Base-by-base conservation (phyloP, 2,113 vertebrate genomes). In the Phyllopteryx taeniolatus region DNA sequence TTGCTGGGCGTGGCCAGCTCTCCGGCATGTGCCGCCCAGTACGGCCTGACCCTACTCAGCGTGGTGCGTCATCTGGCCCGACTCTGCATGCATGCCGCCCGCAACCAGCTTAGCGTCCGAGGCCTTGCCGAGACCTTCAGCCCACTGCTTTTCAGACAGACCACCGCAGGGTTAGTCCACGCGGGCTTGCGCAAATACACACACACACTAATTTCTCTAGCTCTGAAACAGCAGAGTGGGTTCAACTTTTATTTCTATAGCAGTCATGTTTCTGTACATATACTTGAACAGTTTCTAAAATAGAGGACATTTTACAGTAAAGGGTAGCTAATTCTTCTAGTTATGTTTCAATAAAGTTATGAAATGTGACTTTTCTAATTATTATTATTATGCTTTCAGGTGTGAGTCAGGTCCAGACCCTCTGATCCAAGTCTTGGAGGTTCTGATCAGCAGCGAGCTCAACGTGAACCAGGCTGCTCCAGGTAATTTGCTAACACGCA, bases 401-500 rank as follows among this genome's bases (percentile, higher is more conserved):
- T 92, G 93, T 54, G 97, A 99, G 82, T 94, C 88, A 1, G 78
- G 89, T 87, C 81, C 90, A 27, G 97, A 98, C 80, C 88, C 93
- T 76, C 93, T 96, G 88, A 81, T 94, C 74, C 94, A 96, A 91
- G 94, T 94, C 42, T 70, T 96, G 73, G 97, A 99, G 88, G 90
- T 95, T 87, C 94, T 99, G 90, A 95, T 99, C 72, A 92, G 92
- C 84, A 96, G 95, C 10, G 96, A 98, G 90, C 95, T 95, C 93
- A 95, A 94, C 88, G 96, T 96, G 79, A 94, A 89, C 89, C 96
- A 96, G 88, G 93, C 94, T 5, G 95, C 96, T 85, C 97, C 97
- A 95, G 97, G 97, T 99, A 93, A 91, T 13, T 2, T 42, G 59
- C 59, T 31, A 60, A 31, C 57, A 60, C 17, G 31, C 27, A 33